Evolutionary conservation across 2,888 invertebrate genomes (phyloP).

Genomic region (Hyposoter dolosus): DNA sequence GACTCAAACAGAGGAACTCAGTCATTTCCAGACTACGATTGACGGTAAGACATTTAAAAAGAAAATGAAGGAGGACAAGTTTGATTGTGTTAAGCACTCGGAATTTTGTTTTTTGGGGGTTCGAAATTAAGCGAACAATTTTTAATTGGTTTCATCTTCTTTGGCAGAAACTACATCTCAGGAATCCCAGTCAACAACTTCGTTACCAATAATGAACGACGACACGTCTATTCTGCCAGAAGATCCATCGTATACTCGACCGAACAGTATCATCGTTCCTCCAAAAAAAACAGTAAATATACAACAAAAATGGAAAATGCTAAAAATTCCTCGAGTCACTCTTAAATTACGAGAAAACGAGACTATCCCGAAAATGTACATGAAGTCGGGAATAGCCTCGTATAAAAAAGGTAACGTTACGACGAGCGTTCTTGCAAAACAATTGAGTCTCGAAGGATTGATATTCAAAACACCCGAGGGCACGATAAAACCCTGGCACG

Average conservation of each 20-base stretch:
- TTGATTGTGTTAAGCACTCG: background rate
- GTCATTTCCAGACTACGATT: background rate
- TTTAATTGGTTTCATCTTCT: background rate
- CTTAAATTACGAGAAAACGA: conserved; percentile 78
- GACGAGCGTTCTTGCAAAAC: conserved; percentile 79
- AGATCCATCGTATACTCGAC: conserved; percentile 2
- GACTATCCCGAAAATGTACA: conserved; percentile 80
- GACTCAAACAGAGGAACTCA: background rate
- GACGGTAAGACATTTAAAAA: conserved; percentile 13
- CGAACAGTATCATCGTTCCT: background rate
- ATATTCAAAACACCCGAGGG: conserved; percentile 80
- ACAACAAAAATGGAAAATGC: conserved; percentile 59
- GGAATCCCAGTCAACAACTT: background rate
- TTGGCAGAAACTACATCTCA: conserved; percentile 21
- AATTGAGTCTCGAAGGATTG: conserved; percentile 79
- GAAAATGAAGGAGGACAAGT: too few relatives aligned
- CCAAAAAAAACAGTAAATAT: conserved; percentile 26
- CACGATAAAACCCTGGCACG: conserved; percentile 86
- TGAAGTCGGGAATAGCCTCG: conserved; percentile 80
- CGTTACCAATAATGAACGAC: conserved; percentile 8
- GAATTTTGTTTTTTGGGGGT: background rate
- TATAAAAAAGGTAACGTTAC: conserved; percentile 81
- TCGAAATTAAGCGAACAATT: background rate
- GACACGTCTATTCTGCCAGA: background rate
- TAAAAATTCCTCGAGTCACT: conserved; percentile 77